A percentile compares a stretch with the other conserved stretches of the same genome.
Conservation (phyloP, 2,888 invertebrate genomes). For the Xylota segnis region DNA sequence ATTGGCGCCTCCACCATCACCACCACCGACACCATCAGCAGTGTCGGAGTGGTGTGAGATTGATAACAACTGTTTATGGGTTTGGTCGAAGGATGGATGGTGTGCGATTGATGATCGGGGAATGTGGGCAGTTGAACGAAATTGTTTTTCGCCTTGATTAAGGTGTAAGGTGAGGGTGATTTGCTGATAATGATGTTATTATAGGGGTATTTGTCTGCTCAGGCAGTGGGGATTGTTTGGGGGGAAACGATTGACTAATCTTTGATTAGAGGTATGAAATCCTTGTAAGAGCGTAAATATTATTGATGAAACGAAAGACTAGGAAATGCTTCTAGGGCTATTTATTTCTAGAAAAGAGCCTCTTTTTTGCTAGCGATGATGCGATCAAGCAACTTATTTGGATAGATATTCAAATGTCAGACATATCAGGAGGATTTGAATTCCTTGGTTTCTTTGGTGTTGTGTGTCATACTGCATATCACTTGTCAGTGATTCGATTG, state of each 20-base stretch:
- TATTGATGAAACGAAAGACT: not conserved
- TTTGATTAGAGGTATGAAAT: slow-evolving; percentile 5
- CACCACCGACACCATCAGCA: not conserved
- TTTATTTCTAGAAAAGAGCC: too few species aligned
- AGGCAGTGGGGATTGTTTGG: not conserved
- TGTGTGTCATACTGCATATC: too few species aligned
- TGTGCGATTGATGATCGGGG: slow-evolving; percentile 26
- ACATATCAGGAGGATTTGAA: too few species aligned
- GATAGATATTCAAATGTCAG: too few species aligned
- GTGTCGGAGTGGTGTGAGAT: slow-evolving; percentile 24
- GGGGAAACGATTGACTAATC: not conserved
- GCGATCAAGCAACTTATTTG: too few species aligned
- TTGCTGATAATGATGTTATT: slow-evolving; percentile 32
- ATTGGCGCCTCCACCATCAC: slow-evolving; percentile 29
- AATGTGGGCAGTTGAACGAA: slow-evolving; percentile 44
- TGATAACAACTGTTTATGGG: slow-evolving; percentile 57
- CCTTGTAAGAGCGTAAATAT: not conserved
- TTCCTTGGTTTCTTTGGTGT: too few species aligned
- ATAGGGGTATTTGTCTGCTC: not conserved
- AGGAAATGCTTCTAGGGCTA: too few species aligned
- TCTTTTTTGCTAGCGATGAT: too few species aligned
- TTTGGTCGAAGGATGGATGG: slow-evolving; percentile 41
- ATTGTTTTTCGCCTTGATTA: slow-evolving; percentile 62
- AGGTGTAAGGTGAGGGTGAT: slow-evolving; percentile 46
- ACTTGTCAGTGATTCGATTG: too few species aligned